These are phyloP conservation scores for Drosophila austrosaltans DNA, from an alignment of 2,888 invertebrate genomes.

Conservation along the genomic window DNA sequence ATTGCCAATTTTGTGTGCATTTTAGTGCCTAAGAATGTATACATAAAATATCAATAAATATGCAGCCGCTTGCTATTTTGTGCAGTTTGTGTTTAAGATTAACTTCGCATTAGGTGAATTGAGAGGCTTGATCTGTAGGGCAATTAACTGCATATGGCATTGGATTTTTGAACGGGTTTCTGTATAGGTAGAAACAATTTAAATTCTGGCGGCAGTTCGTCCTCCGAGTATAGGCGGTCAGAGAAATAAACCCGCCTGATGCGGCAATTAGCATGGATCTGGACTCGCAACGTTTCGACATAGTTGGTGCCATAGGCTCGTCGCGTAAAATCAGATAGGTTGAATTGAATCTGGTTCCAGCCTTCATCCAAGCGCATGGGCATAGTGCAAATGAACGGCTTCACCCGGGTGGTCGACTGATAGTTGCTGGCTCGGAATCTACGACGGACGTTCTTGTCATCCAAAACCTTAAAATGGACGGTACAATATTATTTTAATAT, in stretches of 20 bases:
- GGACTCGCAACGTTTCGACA: slow-evolving; percentile 94
- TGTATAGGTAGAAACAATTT: slow-evolving; percentile 97
- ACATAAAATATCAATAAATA: slow-evolving; percentile 23
- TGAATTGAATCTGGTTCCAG: slow-evolving; percentile 96
- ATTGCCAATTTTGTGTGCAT: slow-evolving; percentile 4
- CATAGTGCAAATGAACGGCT: slow-evolving; percentile 99
- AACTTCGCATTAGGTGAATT: slow-evolving; percentile 11
- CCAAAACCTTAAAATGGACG: slow-evolving; percentile 86
- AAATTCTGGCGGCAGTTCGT: slow-evolving; percentile 96
- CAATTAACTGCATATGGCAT: slow-evolving; percentile 73
- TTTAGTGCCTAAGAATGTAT: slow-evolving; percentile 11
- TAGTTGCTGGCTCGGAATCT: slow-evolving; percentile 98
- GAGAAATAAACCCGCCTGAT: slow-evolving; percentile 97
- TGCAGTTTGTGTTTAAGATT: slow-evolving; percentile 19
- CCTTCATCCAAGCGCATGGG: slow-evolving; percentile 91
- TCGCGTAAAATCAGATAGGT: slow-evolving; percentile 97
- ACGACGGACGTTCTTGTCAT: slow-evolving; percentile 96
- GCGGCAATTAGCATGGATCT: slow-evolving; percentile 98
- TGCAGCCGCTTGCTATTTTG: slow-evolving; percentile 30
- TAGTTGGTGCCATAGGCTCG: slow-evolving; percentile 98
- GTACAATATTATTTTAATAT: too few relatives aligned
- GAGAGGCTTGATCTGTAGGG: not conserved
- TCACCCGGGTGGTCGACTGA: slow-evolving; percentile 96
- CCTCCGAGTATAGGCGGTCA: slow-evolving; percentile 95
- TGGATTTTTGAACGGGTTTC: slow-evolving; percentile 84